Percentiles rank a stretch among this genome's conserved stretches.
These are phyloP conservation scores for Ornithoptera alexandrae DNA, from an alignment of 2,888 invertebrate genomes.

Conservation along the genomic window DNA sequence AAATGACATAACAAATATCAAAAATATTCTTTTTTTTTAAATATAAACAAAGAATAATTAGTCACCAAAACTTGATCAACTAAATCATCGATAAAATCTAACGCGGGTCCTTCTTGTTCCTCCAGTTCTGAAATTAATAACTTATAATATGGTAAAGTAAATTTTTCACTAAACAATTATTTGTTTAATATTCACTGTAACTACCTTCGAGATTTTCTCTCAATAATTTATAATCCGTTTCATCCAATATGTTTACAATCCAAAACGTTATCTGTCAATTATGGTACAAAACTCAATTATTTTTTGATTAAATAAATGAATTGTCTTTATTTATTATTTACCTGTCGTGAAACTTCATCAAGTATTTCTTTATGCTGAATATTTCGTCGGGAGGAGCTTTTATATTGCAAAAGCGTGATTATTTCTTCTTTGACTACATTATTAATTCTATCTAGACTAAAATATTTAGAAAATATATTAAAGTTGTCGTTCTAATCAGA, in stretches of 20 bases:
- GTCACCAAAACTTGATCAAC: slow-evolving; percentile 56
- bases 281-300: not conserved
- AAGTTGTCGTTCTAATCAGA: not conserved
- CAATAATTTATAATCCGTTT: slow-evolving; percentile 49
- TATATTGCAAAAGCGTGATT: slow-evolving; percentile 38
- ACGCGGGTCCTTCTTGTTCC: slow-evolving; percentile 61
- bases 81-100: slow-evolving; percentile 61
- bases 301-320: not conserved
- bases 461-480: not conserved
- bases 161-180: not conserved
- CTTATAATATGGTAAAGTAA: slow-evolving; percentile 1
- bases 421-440: slow-evolving; percentile 51
- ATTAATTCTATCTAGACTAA: slow-evolving; percentile 51
- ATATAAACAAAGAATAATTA: slow-evolving; percentile 18
- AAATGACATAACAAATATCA: slow-evolving; percentile 5
- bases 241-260: slow-evolving; percentile 57
- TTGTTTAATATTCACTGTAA: not conserved
- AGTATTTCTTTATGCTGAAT: slow-evolving; percentile 40
- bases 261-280: slow-evolving; percentile 53
- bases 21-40: not conserved
- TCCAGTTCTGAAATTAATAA: slow-evolving; percentile 56
- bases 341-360: slow-evolving; percentile 52
- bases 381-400: slow-evolving; percentile 32
- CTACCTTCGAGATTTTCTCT: slow-evolving; percentile 62
- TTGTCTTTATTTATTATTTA: slow-evolving; percentile 32